Evolutionary conservation across 2,113 vertebrate species (phyloP), one percentile per base, ranked within the genome.

Genomic region (Casuarius casuarius): DNA sequence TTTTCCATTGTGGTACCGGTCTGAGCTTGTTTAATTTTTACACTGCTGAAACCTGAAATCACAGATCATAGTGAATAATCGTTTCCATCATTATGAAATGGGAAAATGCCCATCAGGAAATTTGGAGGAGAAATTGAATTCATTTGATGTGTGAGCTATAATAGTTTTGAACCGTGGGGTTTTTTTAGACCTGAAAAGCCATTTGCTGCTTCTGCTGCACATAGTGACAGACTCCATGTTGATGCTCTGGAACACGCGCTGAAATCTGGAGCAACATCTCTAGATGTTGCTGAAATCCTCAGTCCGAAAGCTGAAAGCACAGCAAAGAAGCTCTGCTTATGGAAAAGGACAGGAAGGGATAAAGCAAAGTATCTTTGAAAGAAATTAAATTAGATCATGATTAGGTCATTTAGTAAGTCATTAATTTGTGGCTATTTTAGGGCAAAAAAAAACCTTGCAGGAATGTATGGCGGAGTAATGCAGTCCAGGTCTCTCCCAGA

Each of bases 341-440:
- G 58, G 51, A 58, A 71, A 75, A 85, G 11, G 51, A 74, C 51
- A 59, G 31, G 13, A 35, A 71, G 29, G 16, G 38, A 63, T 59
- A 35, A 87, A 94, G 78, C 35, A 20, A 90, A 84, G 8, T 83
- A 15, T 83, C 78, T 90, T 56, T 66, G 95, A 65, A 92, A 86
- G 80, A 84, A 86, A 91, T 56, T 1, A 72, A 89, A 92, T 82
- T 71, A 87, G 51, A 49, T 74, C 56, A 63, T 59, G 70, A 86
- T 84, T 81, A 75, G 70, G 46, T 48, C 86, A 84, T 94, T 94
- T 92, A 70, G 46, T 38, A 89, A 42, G 26, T 72, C 84, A 91
- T 97, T 96, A 92, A 96, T 91, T 96, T 84, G 68, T 31, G 61
- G 73, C 70, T 96, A 78, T 96, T 96, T 94, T 72, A 90, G 56